Evolutionary conservation across 2,888 invertebrate genomes (phyloP), one percentile per base, ranked within the genome.

Genomic region (Drosophila pegasa): DNA sequence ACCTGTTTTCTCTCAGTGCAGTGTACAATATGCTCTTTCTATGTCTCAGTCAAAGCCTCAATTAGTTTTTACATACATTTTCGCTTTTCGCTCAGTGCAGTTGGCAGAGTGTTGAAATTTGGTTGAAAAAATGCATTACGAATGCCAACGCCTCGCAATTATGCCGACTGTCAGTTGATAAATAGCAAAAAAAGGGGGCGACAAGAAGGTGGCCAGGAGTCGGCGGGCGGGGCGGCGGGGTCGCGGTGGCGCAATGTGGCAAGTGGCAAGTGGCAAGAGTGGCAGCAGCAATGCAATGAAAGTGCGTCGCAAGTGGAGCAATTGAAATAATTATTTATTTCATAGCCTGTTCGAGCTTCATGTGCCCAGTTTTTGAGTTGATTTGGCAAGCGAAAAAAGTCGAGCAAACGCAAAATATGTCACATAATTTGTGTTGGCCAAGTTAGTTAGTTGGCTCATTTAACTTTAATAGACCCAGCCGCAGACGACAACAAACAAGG

Each of bases 281-380:
- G 60, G 50, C 33, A n/a, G n/a, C n/a, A n/a, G n/a, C n/a, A n/a
- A n/a, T 58, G 67, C 47, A 73, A 72, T 43, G 71, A 74, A 87
- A 85, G 79, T 85, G 89, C 89, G 76, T 82, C 73, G 16, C 61
- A 52, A 71, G 61, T 80, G 73, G 41, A 45, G 74, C 73, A 77
- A 73, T 67, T 52, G 56, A 84, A 73, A 83, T 85, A 70, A 71
- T 60, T 75, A 68, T 87, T 86, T 83, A 86, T 86, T 83, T 45
- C 43, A 67, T 66, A 71, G 70, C 67, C 47, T 50, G 57, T 40
- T 41, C 56, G 57, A 57, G 18, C 66, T 31, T 40, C 35, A 47
- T n/a, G 63, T 51, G 52, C 52, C 38, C 61, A 18, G 29, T 70
- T 64, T 71, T 62, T 48, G 58, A 33, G 27, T 45, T 33, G 25